Base-by-base conservation (phyloP, 37 sponge, comb jelly and placozoan genomes). In the Haliclona indistincta region DNA sequence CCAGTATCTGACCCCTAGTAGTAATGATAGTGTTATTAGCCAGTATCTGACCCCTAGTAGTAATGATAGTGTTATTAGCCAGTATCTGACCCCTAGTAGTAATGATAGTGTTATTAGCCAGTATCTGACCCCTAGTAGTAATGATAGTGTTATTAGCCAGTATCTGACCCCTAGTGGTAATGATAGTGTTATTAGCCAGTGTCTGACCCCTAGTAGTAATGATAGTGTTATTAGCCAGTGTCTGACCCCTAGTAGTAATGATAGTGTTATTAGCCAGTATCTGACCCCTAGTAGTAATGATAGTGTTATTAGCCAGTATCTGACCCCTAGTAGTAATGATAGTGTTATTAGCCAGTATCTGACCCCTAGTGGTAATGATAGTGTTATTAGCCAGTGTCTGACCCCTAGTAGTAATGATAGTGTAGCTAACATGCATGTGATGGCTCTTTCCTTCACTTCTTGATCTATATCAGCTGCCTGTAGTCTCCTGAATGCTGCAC, bases 371-470 rank as follows among this genome's bases (percentile, higher is more conserved):
- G 10, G 13, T 67, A 20, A 67, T 20, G 13, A 73, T 20, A 73
- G 64, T 73, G 23, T 58, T 20, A 60, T 13, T 58, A 47, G 15
- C 51, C 15, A 47, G 51, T 17, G 10, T 17, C 10, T 17, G 10
- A 47, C 10, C 51, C 15, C 10, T 55, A 73, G 23, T n/a, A 15
- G 22, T 67, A 20, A 67, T 20, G 10, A 64, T 13, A 38, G 20
- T 32, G 52, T 6, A 0, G 42, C 88, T 79, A 42, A 92, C 96
- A 96, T 97, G 83, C 95, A 94, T 4, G 93, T 88, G 68, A 97
- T 97, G 72, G 98, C 98, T 60, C 95, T 77, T 60, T 97, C 98
- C 78, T 97, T 97, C 36, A 97, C 98, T 56, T 97, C 98, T 70
- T 97, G 98, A 76, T 97, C 98, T 43, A 97, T 91, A 79, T 97